Evolutionary conservation across 2,113 vertebrate genomes (phyloP), one percentile per base, ranked within the genome.

Genomic region (Cervus canadensis): DNA sequence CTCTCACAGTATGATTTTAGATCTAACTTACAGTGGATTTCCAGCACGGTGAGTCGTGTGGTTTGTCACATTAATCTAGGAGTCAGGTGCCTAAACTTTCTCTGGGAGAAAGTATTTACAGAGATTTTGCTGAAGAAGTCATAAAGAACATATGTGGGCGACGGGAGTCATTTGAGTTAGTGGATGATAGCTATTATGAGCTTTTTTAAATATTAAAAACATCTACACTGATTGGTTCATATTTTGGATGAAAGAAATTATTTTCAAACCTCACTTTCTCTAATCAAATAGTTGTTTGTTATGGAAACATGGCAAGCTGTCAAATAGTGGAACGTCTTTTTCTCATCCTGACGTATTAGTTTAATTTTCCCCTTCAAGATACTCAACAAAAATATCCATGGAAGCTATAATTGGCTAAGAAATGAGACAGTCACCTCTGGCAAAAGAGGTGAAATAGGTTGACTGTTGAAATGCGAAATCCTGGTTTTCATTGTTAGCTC

Each of bases 11-110:
- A 97, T 33, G 21, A 82, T 87, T 94, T 92, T 52, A 95, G 95
- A 97, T 74, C 50, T 87, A 95, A 96, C 81, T 95, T 96, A 60
- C 97, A 97, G 95, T 92, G 87, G 89, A 90, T 98, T 97, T 95
- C 74, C 84, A 97, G 23, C 87, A 90, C 88, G 83, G 93, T 97
- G 93, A 98, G 89, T 14, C n/a, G 83, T 92, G 91, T 95, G 95
- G 98, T 97, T 93, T 98, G 95, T 98, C 96, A 94, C 87, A 95
- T 96, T 98, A 97, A 76, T 89, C 62, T 96, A 91, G 78, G 95
- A 97, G 91, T 92, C 93, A 97, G 87, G 79, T 94, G 52, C 86
- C 83, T 95, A 95, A 93, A 94, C 79, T 98, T 98, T 97, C 95
- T 92, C 54, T 79, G 28, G 54, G 71, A 96, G 19, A 87, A 93